Conservation (phyloP, 2,797 vertebrate genomes). For the Enteromius radiatus region DNA sequence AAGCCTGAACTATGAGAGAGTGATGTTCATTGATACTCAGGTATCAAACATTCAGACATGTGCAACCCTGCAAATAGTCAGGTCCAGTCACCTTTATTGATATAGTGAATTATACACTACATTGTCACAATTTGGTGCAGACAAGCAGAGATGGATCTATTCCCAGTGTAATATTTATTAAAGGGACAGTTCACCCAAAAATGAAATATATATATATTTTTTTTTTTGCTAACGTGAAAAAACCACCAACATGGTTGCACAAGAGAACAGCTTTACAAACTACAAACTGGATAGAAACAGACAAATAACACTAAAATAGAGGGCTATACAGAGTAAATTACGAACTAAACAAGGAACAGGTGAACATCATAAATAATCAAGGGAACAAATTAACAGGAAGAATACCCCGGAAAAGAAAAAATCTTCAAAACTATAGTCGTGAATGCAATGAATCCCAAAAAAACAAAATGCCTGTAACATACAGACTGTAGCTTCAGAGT, state of each 20-base stretch:
- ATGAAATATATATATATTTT: neutral
- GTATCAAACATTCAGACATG: neutral
- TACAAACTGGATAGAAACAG: neutral
- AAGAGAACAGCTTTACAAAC: neutral
- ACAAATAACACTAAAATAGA: neutral
- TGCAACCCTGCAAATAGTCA: neutral
- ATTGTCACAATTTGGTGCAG: neutral
- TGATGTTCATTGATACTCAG: neutral
- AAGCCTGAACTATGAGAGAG: neutral
- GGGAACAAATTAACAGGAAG: neutral
- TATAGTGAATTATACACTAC: neutral
- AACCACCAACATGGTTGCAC: neutral
- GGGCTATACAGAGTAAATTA: neutral
- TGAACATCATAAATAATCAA: neutral
- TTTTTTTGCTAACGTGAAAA: neutral
- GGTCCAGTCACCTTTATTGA: neutral
- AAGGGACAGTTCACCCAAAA: neutral
- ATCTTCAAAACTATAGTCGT: neutral
- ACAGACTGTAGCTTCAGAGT: neutral
- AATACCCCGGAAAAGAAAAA: neutral
- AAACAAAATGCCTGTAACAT: neutral
- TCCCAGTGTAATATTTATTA: neutral
- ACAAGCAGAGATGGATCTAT: neutral
- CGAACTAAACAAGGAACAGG: neutral
- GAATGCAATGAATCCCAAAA: neutral